Evolutionary conservation across 1,140 invertebrate genomes (phyloP), one percentile per base, ranked within the genome.

Genomic region (Danaus melanippus): DNA sequence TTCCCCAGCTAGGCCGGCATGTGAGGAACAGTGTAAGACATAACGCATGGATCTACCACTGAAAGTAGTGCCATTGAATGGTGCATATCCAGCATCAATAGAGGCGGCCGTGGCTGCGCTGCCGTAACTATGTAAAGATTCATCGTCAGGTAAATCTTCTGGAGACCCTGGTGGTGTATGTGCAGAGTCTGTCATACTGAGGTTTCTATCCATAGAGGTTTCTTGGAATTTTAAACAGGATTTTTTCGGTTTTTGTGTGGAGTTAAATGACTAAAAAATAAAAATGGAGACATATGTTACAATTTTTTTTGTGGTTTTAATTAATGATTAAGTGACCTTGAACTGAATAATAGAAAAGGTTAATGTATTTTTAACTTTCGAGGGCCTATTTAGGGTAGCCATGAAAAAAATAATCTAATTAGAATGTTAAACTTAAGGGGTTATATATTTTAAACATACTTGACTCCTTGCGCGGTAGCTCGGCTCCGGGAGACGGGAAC

Each of bases 11-110:
- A 92, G 89, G 0, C 90, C 91, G n/a, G 91, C 90, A 77, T 93
- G 91, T 62, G 92, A 91, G 10, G 92, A 93, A 74, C 94, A 96
- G 77, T 96, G 94, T 21, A 96, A 90, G 32, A 95, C 92, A 76
- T 95, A 95, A 65, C 92, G 92, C 77, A 91, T 92, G 49, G 89
- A 90, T 42, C 90, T 80, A 9, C 89, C 90, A 72, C 89, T 90
- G 62, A 93, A 94, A 12, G 93, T 95, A 9, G 93, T 95, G 8
- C 93, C 93, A 78, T 94, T 95, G 66, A 92, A 90, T 48, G 93
- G 93, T 64, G 94, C 93, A 79, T 92, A 92, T 39, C 92, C 92
- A 78, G 94, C 93, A 72, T 94, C 93, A 71, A 93, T 93, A 10
- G 91, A 92, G 8, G 90, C 90, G 58, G 91, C 91, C 62, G 93